Conservation (phyloP, 2,797 vertebrate genomes). For the Pempheris klunzingeri region DNA sequence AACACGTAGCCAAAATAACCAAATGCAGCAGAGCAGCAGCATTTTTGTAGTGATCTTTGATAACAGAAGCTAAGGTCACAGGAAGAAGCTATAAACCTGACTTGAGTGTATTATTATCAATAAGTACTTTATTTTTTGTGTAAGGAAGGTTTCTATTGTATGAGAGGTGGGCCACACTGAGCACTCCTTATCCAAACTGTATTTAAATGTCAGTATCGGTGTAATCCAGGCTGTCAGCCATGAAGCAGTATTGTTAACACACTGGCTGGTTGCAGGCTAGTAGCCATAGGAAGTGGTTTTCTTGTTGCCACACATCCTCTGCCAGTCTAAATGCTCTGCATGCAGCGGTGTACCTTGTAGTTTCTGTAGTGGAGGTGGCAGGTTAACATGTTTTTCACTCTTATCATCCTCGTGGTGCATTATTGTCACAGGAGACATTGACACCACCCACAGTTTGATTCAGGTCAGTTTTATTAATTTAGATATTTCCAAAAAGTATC, state of each 20-base stretch:
- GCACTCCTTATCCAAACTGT: not conserved
- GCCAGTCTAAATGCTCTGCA: not conserved
- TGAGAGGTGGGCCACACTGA: not conserved
- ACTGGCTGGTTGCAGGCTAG: not conserved
- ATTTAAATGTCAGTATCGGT: slow-evolving; percentile 16
- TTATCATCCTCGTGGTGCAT: not conserved
- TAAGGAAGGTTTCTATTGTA: not conserved
- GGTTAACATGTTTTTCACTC: not conserved
- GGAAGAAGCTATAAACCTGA: slow-evolving; percentile 27
- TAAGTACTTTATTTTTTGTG: not conserved
- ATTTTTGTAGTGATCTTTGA: slow-evolving; percentile 25
- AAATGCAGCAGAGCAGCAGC: not conserved
- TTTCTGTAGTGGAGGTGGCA: not conserved
- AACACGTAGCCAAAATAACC: slow-evolving; percentile 51
- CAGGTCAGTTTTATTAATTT: no score
- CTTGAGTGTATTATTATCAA: not conserved
- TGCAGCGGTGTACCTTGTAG: not conserved
- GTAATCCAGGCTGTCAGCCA: not conserved
- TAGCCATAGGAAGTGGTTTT: slow-evolving; percentile 66
- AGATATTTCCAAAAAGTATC: no score
- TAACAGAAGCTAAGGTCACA: slow-evolving; percentile 31
- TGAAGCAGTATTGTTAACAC: not conserved
- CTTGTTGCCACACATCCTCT: slow-evolving; percentile 51
- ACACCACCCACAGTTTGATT: no score
- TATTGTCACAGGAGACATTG: no score